These are phyloP conservation scores for Pristionchus mayeri DNA, from an alignment of 2,888 invertebrate genomes.

Conservation along the genomic window DNA sequence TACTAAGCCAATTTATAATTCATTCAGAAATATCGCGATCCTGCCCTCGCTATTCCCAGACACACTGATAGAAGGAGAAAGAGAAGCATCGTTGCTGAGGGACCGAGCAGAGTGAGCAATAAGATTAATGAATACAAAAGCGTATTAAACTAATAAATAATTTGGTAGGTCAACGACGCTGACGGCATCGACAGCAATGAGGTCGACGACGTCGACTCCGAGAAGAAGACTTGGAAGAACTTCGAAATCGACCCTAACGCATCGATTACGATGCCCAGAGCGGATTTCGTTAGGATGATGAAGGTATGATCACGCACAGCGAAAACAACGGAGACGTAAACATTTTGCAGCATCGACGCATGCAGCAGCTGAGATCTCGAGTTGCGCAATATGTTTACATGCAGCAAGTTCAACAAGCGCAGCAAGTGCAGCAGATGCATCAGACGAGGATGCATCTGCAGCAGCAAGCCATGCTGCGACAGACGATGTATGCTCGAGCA, in stretches of 20 bases:
- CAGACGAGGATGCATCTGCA: neutral
- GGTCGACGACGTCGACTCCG: neutral
- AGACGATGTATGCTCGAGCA: no score
- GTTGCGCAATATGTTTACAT: neutral
- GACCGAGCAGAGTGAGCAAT: slow-evolving; percentile 25
- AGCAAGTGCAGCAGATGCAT: neutral
- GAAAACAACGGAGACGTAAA: no score
- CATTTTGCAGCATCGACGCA: neutral
- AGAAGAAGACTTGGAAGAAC: slow-evolving; percentile 46
- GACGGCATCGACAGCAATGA: slow-evolving; percentile 46
- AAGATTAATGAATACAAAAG: no score
- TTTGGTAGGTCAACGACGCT: neutral
- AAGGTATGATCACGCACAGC: neutral
- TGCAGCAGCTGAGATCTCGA: neutral
- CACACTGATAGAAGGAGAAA: neutral
- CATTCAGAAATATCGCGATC: slow-evolving; percentile 31
- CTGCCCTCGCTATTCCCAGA: slow-evolving; percentile 14
- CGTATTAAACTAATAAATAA: neutral
- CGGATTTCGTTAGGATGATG: neutral
- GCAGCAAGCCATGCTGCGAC: neutral
- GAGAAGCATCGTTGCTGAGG: neutral
- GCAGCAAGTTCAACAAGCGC: neutral
- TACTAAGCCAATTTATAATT: neutral
- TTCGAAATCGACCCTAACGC: slow-evolving; percentile 37
- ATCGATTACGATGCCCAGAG: slow-evolving; percentile 12